Base-by-base conservation (phyloP, 30 jellyfish, hydroid and myxozoan genomes). In the Aurelia aurita region DNA sequence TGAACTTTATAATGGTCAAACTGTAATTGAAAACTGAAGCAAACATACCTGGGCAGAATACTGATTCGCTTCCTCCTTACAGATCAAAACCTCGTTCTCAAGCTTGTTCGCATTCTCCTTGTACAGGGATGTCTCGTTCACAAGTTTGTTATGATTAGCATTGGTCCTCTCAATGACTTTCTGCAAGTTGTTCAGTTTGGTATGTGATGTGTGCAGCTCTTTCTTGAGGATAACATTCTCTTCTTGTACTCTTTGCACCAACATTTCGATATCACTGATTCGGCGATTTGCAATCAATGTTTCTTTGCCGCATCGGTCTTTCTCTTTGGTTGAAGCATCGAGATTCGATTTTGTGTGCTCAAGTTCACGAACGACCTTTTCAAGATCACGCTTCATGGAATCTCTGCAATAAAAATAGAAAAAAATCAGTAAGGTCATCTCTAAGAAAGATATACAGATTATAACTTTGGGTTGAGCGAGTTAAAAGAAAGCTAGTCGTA, bases 301-400 rank as follows among this genome's bases (percentile, higher is more conserved):
- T 64, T 94, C 99, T 72, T 94, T 94, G 71, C 76, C 72, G 76
- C 77, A 47, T 18, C 97, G 92, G 14, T 94, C 99, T 69, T 94
- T 94, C 47, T 94, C 99, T 58, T 96, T 96, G 31, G 71, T 34
- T 16, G 96, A 59, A 0, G 97, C 45, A 35, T 94, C 99, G 21
- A 79, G 86, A 60, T 73, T 68, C n/a, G 97, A 75, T 70, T 85
- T 94, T 47, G 80, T 51, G 79, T 81, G 69, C 46, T 88, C 97
- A 22, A 80, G 59, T 14, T 94, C 99, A 35, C 97, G 96, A 1
- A 64, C 58, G n/a, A 79, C 57, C 54, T 78, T 79, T 39, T 94
- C 97, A 19, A 81, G 80, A 47, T 94, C 99, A 21, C 99, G 96
- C 35, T 81, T 79, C 66, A 67, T 8, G 22, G 91, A 45, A 58